Evolutionary conservation across 2,113 vertebrate species (phyloP).

Genomic region (Pogonocichla stellata): DNA sequence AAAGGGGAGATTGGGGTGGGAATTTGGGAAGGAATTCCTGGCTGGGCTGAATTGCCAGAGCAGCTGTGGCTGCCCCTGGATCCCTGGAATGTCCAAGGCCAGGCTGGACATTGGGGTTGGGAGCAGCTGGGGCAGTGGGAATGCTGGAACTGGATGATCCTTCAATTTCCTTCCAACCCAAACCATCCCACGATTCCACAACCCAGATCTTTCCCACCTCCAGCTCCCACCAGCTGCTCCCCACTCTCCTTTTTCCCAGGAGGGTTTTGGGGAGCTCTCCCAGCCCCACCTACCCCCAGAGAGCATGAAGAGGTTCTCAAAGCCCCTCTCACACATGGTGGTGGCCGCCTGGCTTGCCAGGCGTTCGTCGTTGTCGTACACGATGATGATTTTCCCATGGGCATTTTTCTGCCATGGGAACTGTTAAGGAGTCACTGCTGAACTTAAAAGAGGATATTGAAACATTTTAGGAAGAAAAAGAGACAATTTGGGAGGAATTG

Average conservation of each 20-base stretch:
- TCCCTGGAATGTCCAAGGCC: no score
- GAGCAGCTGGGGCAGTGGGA: no score
- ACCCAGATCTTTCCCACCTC: not conserved
- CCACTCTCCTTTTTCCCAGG: fast-evolving
- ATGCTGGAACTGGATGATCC: no score
- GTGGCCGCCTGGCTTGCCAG: constrained; percentile 90
- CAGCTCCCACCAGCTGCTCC: not conserved
- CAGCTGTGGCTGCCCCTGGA: no score
- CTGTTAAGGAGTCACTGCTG: constrained; percentile 65
- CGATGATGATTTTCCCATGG: constrained; percentile 89
- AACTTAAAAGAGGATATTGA: fast-evolving
- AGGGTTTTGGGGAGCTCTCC: not conserved
- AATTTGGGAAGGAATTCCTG: no score
- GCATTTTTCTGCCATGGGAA: constrained; percentile 83
- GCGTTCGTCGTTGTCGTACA: constrained; percentile 93
- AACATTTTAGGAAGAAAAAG: not conserved
- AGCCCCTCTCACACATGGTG: constrained; percentile 91
- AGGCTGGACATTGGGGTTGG: no score
- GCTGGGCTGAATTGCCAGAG: no score
- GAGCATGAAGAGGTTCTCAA: constrained; percentile 95
- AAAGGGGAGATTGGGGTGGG: no score
- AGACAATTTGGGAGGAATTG: fast-evolving
- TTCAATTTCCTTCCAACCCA: no score
- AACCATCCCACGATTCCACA: fast-evolving
- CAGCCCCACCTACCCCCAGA: constrained; percentile 83